These are phyloP conservation scores for Agriopis marginaria DNA, from an alignment of 2,888 invertebrate genomes.

Conservation along the genomic window DNA sequence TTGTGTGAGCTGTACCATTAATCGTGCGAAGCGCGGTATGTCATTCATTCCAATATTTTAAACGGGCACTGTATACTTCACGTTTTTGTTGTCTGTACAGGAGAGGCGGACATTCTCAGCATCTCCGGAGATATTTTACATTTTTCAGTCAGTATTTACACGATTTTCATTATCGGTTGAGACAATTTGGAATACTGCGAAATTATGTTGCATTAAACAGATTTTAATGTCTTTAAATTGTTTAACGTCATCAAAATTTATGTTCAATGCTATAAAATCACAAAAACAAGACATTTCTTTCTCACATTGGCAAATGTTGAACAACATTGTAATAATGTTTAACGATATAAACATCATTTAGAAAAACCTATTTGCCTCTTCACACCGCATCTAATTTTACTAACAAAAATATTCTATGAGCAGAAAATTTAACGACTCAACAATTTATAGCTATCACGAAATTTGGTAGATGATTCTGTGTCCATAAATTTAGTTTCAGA, in stretches of 20 bases:
- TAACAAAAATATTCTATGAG: slow-evolving; percentile 42
- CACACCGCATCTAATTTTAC: slow-evolving; percentile 45
- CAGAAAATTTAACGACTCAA: slow-evolving; percentile 20
- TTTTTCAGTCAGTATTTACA: slow-evolving; percentile 51
- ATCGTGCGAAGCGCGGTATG: slow-evolving; percentile 85
- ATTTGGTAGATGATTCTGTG: slow-evolving; percentile 18
- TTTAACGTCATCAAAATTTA: slow-evolving; percentile 21
- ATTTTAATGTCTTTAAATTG: slow-evolving; percentile 4
- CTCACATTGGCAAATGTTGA: slow-evolving; percentile 19
- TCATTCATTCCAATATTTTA: slow-evolving; percentile 87
- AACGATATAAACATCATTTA: slow-evolving; percentile 39
- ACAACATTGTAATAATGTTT: slow-evolving; percentile 40
- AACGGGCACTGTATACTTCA: slow-evolving; percentile 74
- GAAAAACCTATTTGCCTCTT: slow-evolving; percentile 50
- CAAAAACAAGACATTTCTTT: slow-evolving; percentile 12
- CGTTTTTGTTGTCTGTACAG: slow-evolving; percentile 82
- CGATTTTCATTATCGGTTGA: slow-evolving; percentile 33
- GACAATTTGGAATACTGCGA: slow-evolving; percentile 23
- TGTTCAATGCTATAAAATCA: slow-evolving; percentile 5
- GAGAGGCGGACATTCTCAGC: slow-evolving; percentile 74
- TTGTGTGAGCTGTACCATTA: slow-evolving; percentile 81
- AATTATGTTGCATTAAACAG: slow-evolving; percentile 15
- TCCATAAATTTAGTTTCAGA: slow-evolving; percentile 49
- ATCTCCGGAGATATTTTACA: slow-evolving; percentile 61
- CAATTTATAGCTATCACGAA: slow-evolving; percentile 15